Conservation (phyloP, 2,113 vertebrate species). For the Centropus unirufus region DNA sequence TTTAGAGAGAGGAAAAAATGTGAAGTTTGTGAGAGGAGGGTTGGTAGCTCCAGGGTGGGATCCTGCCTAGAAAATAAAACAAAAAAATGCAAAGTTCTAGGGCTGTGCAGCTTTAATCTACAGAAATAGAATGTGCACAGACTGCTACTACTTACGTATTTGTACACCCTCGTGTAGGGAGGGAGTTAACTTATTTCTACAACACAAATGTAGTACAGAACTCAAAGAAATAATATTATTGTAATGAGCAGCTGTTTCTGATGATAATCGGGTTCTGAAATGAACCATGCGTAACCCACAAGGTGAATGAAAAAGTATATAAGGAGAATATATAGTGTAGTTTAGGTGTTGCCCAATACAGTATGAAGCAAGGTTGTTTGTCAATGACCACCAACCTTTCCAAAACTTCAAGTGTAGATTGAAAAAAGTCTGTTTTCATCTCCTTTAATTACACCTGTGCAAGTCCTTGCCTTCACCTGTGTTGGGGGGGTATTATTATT, state of each 20-base stretch:
- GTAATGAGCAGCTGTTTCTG: constrained; percentile 46
- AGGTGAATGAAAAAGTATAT: neutral
- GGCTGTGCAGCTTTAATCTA: neutral
- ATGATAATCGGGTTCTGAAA: constrained; percentile 36
- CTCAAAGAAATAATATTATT: constrained; percentile 46
- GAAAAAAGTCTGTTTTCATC: neutral
- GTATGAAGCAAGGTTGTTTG: neutral
- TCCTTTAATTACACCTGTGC: neutral
- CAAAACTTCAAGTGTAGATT: neutral
- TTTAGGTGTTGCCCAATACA: neutral
- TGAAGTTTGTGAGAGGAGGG: neutral
- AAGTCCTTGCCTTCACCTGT: neutral
- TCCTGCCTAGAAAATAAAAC: neutral
- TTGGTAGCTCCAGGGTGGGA: neutral
- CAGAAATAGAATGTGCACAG: neutral
- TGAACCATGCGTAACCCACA: neutral
- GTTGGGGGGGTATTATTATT: neutral
- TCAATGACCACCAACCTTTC: neutral
- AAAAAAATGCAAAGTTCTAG: neutral
- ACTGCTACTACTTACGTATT: neutral
- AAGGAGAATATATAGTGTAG: neutral
- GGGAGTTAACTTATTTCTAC: constrained; percentile 36
- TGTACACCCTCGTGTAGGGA: neutral
- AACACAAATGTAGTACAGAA: neutral
- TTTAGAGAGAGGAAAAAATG: neutral